Percentiles rank a stretch among this genome's conserved stretches.
Conservation (phyloP, 2,888 invertebrate species). For the Vannuccia rotundouncinata region DNA sequence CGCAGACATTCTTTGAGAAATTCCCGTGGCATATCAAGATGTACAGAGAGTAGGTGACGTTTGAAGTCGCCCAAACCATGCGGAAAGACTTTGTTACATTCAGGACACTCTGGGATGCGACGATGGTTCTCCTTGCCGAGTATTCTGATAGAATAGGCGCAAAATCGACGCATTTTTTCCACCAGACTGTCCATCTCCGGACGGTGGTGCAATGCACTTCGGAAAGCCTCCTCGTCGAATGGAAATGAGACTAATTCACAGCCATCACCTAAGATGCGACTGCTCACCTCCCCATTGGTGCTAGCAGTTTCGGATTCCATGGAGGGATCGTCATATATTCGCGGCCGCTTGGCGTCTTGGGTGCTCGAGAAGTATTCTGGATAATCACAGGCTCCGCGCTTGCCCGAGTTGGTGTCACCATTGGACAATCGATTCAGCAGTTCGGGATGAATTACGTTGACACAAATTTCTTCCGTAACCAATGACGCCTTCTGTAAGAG, state of each 20-base stretch:
- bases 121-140: slow-evolving; percentile 39
- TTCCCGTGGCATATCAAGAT: slow-evolving; percentile 38
- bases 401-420: not conserved
- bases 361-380: not conserved
- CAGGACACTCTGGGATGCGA: slow-evolving; percentile 39
- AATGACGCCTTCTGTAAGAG: not conserved
- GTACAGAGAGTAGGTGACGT: slow-evolving; percentile 37
- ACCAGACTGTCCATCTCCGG: slow-evolving; percentile 33
- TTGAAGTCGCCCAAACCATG: slow-evolving; percentile 39
- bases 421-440: not conserved
- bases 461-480: not conserved
- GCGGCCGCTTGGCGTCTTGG: not conserved
- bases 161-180: slow-evolving; percentile 38
- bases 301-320: not conserved
- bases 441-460: not conserved
- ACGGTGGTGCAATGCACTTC: not conserved
- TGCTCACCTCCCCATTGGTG: not conserved
- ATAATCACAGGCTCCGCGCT: not conserved
- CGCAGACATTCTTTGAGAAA: slow-evolving; percentile 36
- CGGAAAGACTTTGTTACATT: slow-evolving; percentile 38
- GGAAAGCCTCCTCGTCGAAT: slow-evolving; percentile 38
- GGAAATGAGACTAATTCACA: slow-evolving; percentile 38
- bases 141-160: slow-evolving; percentile 32
- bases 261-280: not conserved
- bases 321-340: not conserved